A percentile compares a stretch with the other conserved stretches of the same genome.
These are phyloP conservation scores for Polyploca ridens DNA, from an alignment of 2,888 invertebrate genomes.

Conservation along the genomic window DNA sequence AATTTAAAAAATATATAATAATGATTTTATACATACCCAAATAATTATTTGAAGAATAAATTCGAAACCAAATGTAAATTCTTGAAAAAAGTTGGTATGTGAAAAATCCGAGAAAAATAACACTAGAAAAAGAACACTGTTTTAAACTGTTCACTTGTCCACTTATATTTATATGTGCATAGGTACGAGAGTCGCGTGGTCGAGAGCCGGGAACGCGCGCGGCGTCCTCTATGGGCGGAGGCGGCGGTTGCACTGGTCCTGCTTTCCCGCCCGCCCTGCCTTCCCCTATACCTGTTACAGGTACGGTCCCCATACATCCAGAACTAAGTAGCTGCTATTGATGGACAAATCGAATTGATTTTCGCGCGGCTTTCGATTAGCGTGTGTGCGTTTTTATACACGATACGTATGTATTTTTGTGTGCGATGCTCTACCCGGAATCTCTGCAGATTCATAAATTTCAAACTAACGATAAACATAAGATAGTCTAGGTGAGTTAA, in stretches of 20 bases:
- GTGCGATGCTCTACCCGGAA: conserved; percentile 39
- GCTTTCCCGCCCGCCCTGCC: conserved; percentile 60
- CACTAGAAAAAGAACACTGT: conserved; percentile 18
- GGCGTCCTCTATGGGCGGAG: conserved; percentile 59
- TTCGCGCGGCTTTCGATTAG: conserved; percentile 51
- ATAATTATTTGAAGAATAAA: not conserved
- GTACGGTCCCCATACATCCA: conserved; percentile 67
- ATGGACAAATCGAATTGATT: conserved; percentile 79
- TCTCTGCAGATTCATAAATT: conserved; percentile 48
- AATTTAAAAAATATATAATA: not conserved
- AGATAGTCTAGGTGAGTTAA: conserved; percentile 37
- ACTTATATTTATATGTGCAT: conserved; percentile 42
- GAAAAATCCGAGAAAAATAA: conserved; percentile 1
- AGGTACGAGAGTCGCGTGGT: conserved; percentile 45
- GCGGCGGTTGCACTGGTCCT: conserved; percentile 71
- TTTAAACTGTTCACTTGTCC: conserved; percentile 49
- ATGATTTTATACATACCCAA: not conserved
- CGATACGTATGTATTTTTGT: conserved; percentile 27
- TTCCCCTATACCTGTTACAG: conserved; percentile 75
- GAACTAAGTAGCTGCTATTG: conserved; percentile 79
- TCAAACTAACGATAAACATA: conserved; percentile 43
- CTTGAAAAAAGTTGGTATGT: conserved; percentile 1
- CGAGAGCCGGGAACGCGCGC: conserved; percentile 44
- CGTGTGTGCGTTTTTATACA: conserved; percentile 23
- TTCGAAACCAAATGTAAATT: not conserved